These are phyloP conservation scores for Aethes cnicana DNA, from an alignment of 2,888 invertebrate species.

Conservation along the genomic window DNA sequence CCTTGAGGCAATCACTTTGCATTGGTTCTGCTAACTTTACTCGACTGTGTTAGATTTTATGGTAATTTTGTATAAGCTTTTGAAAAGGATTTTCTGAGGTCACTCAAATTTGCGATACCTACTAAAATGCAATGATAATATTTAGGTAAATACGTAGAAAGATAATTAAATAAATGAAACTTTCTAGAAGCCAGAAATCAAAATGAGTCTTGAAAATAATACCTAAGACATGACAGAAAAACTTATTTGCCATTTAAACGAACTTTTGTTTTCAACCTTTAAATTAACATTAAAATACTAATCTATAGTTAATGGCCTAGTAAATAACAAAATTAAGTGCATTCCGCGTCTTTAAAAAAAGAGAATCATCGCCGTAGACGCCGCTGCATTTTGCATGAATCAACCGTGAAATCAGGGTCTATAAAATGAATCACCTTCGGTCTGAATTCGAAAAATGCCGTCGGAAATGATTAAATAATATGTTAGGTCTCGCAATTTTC, in stretches of 20 bases:
- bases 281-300: constrained; percentile 9
- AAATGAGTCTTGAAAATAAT: too few species aligned
- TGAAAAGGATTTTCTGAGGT: too few species aligned
- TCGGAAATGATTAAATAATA: constrained; percentile 22
- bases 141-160: background rate
- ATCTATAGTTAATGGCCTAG: constrained; percentile 26
- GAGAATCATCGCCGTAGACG: constrained; percentile 24
- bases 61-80: constrained; percentile 4
- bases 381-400: constrained; percentile 55
- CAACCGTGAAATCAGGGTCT: constrained; percentile 37
- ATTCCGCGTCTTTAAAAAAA: constrained; percentile 15
- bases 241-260: too few species aligned
- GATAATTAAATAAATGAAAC: too few species aligned
- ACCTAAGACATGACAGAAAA: too few species aligned
- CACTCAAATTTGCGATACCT: background rate
- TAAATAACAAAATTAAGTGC: constrained; percentile 29
- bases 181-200: too few species aligned
- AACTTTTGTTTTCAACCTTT: background rate
- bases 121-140: background rate
- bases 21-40: constrained; percentile 23
- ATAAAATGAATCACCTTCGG: constrained; percentile 44
- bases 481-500: constrained; percentile 16
- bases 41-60: constrained; percentile 18
- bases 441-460: constrained; percentile 23
- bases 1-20: constrained; percentile 27